Evolutionary conservation across 2,797 vertebrate species (phyloP), one percentile per base, ranked within the genome.

Genomic region (Siniperca scherzeri): DNA sequence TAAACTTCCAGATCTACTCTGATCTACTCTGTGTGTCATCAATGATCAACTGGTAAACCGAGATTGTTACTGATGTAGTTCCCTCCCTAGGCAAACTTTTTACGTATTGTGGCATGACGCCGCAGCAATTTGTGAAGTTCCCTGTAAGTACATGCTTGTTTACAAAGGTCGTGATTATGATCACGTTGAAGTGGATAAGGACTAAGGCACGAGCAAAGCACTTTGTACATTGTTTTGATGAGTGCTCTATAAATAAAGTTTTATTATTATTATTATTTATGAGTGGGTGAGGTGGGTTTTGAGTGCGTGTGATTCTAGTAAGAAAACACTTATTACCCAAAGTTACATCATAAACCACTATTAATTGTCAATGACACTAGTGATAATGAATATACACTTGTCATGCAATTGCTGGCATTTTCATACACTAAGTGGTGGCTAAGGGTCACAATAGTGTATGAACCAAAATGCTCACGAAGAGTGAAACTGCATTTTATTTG

Each of bases 11-110:
- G 2, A 27, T 27, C 27, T 27, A 27, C 27, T 27, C 27, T 27
- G 27, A 27, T 70, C 3, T 33, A 50, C 53, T 68, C 4, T 40
- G 25, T 82, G 52, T 76, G 22, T 86, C 53, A 90, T 91, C 61
- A 86, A 69, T 78, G 67, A 89, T 82, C 70, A 80, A 70, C 78
- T 79, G 8, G 27, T 84, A 61, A 82, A 79, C 57, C 65, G 11
- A 80, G 68, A 33, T 33, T 57, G 46, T 55, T 72, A 60, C n/a
- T 68, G 36, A 80, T 82, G 52, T 50, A 57, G 42, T 55, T 9
- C 38, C 87, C 88, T 81, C 91, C 91, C 74, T 91, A 42, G 5
- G 83, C 66, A 93, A 92, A 92, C 80, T 3, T 77, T 78, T 33
- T 19, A 64, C 62, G 57, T 74, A 59, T 60, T 70, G 19, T 57